Evolutionary conservation across 2,888 invertebrate species (phyloP).

Genomic region (Dolichopus griseipennis): DNA sequence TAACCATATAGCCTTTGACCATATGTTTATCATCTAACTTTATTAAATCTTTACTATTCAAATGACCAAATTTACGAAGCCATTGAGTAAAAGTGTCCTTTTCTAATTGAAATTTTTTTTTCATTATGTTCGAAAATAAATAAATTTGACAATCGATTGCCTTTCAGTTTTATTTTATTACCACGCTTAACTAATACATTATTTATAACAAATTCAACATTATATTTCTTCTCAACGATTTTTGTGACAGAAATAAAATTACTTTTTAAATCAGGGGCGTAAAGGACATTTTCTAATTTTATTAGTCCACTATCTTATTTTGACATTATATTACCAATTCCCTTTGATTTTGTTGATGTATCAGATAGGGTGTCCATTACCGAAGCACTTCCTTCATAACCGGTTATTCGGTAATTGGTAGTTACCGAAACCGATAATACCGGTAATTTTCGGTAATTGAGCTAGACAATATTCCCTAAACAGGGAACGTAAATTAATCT

Average conservation of each 20-base stretch:
- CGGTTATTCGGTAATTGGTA: no score
- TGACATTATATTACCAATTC: not conserved
- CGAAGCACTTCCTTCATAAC: no score
- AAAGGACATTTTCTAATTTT: not conserved
- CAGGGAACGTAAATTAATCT: no score
- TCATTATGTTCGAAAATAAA: not conserved
- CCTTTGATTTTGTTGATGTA: not conserved
- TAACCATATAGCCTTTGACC: not conserved
- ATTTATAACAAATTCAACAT: not conserved
- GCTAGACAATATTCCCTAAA: no score
- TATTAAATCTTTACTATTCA: not conserved
- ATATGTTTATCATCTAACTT: not conserved
- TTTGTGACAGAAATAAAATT: constrained; percentile 8
- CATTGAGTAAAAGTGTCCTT: not conserved
- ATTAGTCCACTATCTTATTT: not conserved
- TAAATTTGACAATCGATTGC: not conserved
- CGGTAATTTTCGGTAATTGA: no score
- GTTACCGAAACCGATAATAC: no score
- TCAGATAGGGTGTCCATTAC: not conserved
- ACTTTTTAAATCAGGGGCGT: constrained; percentile 7
- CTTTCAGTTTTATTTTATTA: not conserved
- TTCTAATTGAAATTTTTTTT: not conserved
- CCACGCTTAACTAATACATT: not conserved
- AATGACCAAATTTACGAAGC: not conserved
- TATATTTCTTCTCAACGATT: not conserved